Evolutionary conservation across 2,797 vertebrate genomes (phyloP).

Genomic region (Hirundo rustica): DNA sequence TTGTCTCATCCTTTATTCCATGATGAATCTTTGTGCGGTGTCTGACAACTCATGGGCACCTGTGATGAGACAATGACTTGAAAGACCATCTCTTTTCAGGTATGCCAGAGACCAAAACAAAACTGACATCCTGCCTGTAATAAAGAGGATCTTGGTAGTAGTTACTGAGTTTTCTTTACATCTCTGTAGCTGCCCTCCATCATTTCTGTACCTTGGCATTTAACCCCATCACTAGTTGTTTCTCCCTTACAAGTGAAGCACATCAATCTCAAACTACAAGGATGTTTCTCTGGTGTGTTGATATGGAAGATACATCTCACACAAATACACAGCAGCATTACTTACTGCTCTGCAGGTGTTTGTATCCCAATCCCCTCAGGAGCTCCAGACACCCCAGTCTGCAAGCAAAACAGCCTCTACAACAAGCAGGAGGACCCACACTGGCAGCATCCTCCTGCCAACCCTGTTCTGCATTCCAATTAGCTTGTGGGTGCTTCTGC

Average conservation of each 20-base stretch:
- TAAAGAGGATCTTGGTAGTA: neutral
- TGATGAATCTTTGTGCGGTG: accelerated
- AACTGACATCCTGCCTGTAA: neutral
- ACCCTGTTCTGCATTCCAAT: accelerated
- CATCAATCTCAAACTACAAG: neutral
- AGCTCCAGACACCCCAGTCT: neutral
- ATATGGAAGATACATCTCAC: neutral
- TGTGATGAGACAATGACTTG: neutral
- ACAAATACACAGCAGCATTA: neutral
- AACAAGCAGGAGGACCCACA: neutral
- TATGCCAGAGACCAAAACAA: neutral
- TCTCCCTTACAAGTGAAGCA: neutral
- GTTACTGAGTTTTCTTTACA: neutral
- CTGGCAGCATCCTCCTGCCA: neutral
- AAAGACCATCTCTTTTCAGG: neutral
- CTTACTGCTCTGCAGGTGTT: neutral
- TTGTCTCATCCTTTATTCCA: neutral
- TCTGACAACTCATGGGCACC: neutral
- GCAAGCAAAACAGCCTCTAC: neutral
- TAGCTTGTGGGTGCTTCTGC: neutral
- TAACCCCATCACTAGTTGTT: neutral
- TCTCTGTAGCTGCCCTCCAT: neutral
- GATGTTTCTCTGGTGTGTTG: neutral
- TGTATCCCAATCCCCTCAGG: neutral
- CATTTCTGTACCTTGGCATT: neutral